phyloP scores from a whole-genome alignment of 92 coral and sea anemone species.

The Palythoa caribaeorum region DNA sequence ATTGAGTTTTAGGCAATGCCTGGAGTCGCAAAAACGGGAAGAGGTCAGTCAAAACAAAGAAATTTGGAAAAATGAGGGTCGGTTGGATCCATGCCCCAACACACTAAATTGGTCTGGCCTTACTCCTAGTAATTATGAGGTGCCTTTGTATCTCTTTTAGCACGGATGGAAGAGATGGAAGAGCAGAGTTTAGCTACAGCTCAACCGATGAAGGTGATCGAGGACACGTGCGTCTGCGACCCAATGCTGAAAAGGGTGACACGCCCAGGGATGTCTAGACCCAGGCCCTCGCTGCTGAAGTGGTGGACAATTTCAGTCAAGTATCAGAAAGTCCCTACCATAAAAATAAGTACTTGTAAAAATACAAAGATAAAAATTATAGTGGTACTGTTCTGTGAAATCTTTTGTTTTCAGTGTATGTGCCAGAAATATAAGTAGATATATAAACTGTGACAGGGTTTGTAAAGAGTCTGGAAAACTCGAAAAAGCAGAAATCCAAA shows the following conservation, averaged over 20 bases:
- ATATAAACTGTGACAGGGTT: no score
- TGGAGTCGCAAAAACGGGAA: no score
- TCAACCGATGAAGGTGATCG: slow-evolving; percentile 16
- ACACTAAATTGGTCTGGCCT: no score
- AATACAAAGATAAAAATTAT: not conserved
- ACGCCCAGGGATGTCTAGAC: not conserved
- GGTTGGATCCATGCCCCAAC: no score
- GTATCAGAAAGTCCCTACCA: not conserved
- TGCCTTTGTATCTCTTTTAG: not conserved
- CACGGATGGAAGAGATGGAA: slow-evolving; percentile 17
- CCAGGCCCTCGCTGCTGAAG: not conserved
- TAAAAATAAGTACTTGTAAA: not conserved
- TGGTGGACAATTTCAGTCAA: not conserved
- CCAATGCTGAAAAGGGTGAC: slow-evolving; percentile 15
- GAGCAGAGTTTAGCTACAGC: slow-evolving; percentile 37
- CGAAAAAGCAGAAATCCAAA: no score
- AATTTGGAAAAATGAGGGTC: no score
- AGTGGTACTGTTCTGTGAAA: not conserved
- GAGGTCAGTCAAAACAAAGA: no score
- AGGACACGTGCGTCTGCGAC: slow-evolving; percentile 19
- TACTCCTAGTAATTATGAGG: not conserved
- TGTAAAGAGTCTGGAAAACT: no score
- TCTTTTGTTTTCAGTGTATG: not conserved
- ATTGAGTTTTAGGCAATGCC: no score
- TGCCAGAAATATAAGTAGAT: not conserved